Percentiles rank a stretch among this genome's conserved stretches.
Conservation (phyloP, 2,113 vertebrate species). For the Verasper variegatus region DNA sequence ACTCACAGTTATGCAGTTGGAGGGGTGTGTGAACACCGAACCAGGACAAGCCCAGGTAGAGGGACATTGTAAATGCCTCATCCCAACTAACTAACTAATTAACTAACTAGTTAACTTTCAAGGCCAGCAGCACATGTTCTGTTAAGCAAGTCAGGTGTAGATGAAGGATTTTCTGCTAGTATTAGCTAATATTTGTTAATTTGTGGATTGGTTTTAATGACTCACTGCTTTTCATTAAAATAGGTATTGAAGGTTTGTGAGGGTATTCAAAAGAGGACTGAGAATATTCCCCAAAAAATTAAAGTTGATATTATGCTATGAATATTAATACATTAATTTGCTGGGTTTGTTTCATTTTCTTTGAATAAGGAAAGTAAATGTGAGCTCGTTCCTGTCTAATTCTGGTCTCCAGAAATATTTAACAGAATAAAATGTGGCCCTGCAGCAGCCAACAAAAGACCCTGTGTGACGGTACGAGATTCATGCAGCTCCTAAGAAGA, state of each 20-base stretch:
- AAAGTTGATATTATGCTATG: neutral
- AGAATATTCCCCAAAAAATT: neutral
- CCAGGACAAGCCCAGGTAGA: neutral
- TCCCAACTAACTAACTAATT: no score
- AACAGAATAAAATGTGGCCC: conserved; percentile 8
- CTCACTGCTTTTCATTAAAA: neutral
- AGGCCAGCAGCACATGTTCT: neutral
- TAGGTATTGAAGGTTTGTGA: neutral
- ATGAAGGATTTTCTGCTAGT: neutral
- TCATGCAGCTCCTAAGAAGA: conserved; percentile 8
- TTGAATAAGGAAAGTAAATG: neutral
- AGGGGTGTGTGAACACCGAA: neutral
- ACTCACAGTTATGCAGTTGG: no score
- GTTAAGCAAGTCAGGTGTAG: neutral
- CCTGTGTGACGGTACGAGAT: neutral
- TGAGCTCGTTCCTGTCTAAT: neutral
- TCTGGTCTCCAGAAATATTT: neutral
- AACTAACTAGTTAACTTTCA: no score
- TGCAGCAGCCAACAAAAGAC: conserved; percentile 4
- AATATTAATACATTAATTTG: neutral
- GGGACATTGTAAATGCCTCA: no score
- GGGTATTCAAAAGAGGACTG: neutral
- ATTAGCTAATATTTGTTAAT: neutral
- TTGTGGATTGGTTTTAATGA: neutral
- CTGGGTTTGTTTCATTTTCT: neutral